Conservation (phyloP, 2,113 vertebrate genomes). For the Eurystomus gularis region DNA sequence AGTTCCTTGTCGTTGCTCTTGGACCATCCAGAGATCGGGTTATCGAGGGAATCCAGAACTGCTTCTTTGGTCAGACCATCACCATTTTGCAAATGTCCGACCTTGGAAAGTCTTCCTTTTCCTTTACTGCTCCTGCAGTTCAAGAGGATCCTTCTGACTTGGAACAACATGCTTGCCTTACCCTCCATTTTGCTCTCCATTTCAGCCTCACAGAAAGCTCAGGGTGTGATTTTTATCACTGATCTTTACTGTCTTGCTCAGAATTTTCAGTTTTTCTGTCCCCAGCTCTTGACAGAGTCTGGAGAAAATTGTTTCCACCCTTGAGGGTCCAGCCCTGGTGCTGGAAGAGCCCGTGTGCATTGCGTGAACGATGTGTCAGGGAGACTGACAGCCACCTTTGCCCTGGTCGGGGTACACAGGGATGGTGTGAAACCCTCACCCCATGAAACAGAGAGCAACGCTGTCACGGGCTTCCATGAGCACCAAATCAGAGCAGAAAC, state of each 20-base stretch:
- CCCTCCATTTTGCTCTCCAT: accelerated
- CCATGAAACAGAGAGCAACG: not conserved
- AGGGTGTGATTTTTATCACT: not conserved
- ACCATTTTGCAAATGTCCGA: not conserved
- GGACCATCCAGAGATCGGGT: not conserved
- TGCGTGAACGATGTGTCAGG: not conserved
- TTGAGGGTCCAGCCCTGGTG: not conserved
- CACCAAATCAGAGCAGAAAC: not conserved
- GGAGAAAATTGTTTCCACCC: not conserved
- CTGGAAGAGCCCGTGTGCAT: not conserved
- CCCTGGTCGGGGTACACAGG: not conserved
- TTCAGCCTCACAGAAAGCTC: not conserved
- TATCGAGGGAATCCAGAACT: not conserved
- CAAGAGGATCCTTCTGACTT: not conserved
- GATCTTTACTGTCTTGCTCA: not conserved
- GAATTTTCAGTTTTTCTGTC: not conserved
- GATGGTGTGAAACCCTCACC: not conserved
- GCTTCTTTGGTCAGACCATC: not conserved
- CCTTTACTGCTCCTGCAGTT: not conserved
- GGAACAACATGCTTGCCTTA: not conserved
- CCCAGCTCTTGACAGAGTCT: not conserved
- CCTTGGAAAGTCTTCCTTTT: not conserved
- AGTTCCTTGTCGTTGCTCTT: not conserved
- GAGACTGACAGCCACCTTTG: not conserved
- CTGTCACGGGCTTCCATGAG: not conserved